Evolutionary conservation across 2,113 vertebrate species (phyloP), one percentile per base, ranked within the genome.

Genomic region (Antennarius striatus): DNA sequence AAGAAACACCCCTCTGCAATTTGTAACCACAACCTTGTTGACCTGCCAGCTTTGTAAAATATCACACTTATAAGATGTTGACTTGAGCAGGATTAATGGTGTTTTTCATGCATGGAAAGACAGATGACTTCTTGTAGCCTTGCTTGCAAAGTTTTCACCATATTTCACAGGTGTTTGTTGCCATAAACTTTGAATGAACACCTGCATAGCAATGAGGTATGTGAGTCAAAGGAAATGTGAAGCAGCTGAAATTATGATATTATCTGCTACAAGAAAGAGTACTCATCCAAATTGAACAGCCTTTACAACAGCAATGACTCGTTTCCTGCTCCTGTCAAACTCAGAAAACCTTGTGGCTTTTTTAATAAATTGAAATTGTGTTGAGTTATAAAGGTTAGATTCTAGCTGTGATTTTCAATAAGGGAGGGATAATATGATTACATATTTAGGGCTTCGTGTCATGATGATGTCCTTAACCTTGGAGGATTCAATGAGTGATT

Each of bases 21-120:
- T 70, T 66, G 46, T 65, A 40, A 67, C 54, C 17, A n/a, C 61
- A 71, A 65, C 29, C 65, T 59, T 29, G 56, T 64, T 62, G 63
- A 75, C 56, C 53, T 17, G 11, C 58, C 62, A 36, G 16, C 63
- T 79, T 47, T 48, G 36, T 32, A 57, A 73, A 73, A 55, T 10
- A 67, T 64, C 58, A 68, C 79, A 73, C 68, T 75, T 28, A 56
- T 45, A 71, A 68, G 45, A 40, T 43, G 54, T 63, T 54, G 69
- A 50, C 63, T 71, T 67, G 62, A 63, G 12, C n/a, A 52, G 63
- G 75, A 78, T 78, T 73, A 69, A 81, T 75, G 53, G 53, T 66
- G 58, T 60, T 75, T 72, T 73, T 73, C 71, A 77, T 67, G 60
- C 73, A 58, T 22, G 63, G 68, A 36, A 68, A 71, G 67, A 84